Conservation (phyloP, 2,113 vertebrate genomes). For the Hippocampus barbouri region DNA sequence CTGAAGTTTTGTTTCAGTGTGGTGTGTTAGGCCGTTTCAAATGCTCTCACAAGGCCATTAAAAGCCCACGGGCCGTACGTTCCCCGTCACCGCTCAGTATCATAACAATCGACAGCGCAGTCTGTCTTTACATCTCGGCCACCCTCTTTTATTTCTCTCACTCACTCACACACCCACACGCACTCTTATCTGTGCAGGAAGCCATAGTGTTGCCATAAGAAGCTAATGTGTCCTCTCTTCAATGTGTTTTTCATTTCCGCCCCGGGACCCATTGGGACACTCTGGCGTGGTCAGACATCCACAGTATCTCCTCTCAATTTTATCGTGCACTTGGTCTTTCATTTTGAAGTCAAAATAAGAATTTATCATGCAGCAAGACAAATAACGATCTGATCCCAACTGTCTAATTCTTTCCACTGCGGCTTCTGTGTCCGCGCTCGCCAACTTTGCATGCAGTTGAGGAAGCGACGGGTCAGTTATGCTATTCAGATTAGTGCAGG, state of each 20-base stretch:
- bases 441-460: conserved; percentile 45
- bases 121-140: conserved; percentile 9
- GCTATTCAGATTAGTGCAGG: conserved; percentile 19
- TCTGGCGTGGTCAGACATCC: conserved; percentile 14
- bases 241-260: conserved; percentile 69
- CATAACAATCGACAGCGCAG: background rate
- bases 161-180: background rate
- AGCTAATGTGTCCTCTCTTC: conserved; percentile 50
- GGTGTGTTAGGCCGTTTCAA: background rate
- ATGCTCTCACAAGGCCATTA: background rate
- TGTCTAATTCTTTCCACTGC: background rate
- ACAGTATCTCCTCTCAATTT: conserved; percentile 21
- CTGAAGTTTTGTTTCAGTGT: background rate
- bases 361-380: background rate
- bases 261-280: conserved; percentile 22
- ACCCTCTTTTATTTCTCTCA: conserved; percentile 1
- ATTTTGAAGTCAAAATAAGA: background rate
- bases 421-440: conserved; percentile 40
- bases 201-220: conserved; percentile 22
- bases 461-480: conserved; percentile 26
- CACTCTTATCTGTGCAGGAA: conserved; percentile 24
- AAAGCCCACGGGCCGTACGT: background rate
- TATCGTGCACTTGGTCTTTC: conserved; percentile 18
- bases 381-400: background rate
- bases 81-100: background rate